A percentile compares a stretch with the other conserved stretches of the same genome.
These are phyloP conservation scores for Odontamblyopus lacepedii DNA, from an alignment of 2,797 vertebrate genomes.

Conservation along the genomic window DNA sequence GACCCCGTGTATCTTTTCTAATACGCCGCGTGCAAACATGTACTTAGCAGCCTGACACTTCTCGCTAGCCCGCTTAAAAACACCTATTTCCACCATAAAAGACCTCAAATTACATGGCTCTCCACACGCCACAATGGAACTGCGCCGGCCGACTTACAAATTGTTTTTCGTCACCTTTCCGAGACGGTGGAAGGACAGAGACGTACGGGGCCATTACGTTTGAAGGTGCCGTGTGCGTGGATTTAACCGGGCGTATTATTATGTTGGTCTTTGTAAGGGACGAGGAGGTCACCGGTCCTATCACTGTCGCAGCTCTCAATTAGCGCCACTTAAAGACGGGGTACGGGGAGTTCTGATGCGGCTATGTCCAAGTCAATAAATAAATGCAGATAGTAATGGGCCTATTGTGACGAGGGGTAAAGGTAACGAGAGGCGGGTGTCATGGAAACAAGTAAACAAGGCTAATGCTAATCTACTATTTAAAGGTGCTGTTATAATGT, in stretches of 20 bases:
- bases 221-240: conserved; percentile 85
- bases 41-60: conserved; percentile 28
- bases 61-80: conserved; percentile 41
- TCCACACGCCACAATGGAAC: conserved; percentile 57
- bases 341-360: neutral
- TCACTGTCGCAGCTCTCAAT: conserved; percentile 81
- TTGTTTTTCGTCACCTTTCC: conserved; percentile 69
- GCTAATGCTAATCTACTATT: too few relatives aligned
- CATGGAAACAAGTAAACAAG: neutral
- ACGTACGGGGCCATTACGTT: conserved; percentile 78
- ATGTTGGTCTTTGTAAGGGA: conserved; percentile 84
- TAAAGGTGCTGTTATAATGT: too few relatives aligned
- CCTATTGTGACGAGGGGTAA: neutral
- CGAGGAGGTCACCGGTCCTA: conserved; percentile 69
- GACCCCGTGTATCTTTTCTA: neutral
- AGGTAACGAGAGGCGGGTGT: neutral
- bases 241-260: conserved; percentile 89
- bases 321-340: conserved; percentile 73
- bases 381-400: conserved; percentile 1
- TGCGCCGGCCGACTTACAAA: conserved; percentile 59
- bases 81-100: conserved; percentile 53
- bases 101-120: conserved; percentile 61
- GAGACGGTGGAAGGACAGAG: conserved; percentile 80
- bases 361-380: neutral
- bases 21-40: conserved; percentile 26